Base-by-base conservation (phyloP, 2,888 invertebrate species). In the Merodon equestris region DNA sequence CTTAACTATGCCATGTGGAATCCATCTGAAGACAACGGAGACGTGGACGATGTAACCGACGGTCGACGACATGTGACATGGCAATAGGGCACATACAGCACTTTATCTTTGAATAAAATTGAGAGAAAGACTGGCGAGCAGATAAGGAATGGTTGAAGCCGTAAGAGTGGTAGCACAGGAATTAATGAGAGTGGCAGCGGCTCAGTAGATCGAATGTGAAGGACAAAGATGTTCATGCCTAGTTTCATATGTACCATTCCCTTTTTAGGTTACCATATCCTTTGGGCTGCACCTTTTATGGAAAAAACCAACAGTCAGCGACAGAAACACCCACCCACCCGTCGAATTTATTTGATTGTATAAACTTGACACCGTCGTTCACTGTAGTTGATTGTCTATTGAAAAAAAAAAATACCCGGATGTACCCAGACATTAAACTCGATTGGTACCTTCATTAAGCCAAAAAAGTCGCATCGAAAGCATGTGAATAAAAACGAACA, bases 91-190 rank as follows among this genome's bases (percentile, higher is more conserved):
- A 44, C 19, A 58, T 36, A 42, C 70, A 70, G 75, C 70, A 70
- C 54, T 75, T 58, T 64, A 70, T 70, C 70, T 75, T 54, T 53
- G 70, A 42, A 64, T 75, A 54, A 75, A 58, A 70, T 58, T 58
- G 75, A 53, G 51, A 51, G 53, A 63, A 53, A 38, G 53, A 75
- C 27, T 70, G 38, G 38, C 47, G 40, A 38, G 1, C 14, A 58
- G 70, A 75, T 70, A 64, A 72, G 71, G 27, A 2, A 4, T n/a
- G n/a, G n/a, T 27, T 7, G 27, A 27, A 27, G 2, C 27, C 27
- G 27, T 56, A 42, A 19, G 40, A 7, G 27, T 27, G 10, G 9
- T 40, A 14, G 45, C 19, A 44, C 1, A 42, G 12, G 13, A 7
- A 9, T 13, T 44, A 7, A 38, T 15, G 18, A 19, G 34, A 60